phyloP scores from a whole-genome alignment of 2,797 vertebrate genomes.

The Clarias pachynema region DNA sequence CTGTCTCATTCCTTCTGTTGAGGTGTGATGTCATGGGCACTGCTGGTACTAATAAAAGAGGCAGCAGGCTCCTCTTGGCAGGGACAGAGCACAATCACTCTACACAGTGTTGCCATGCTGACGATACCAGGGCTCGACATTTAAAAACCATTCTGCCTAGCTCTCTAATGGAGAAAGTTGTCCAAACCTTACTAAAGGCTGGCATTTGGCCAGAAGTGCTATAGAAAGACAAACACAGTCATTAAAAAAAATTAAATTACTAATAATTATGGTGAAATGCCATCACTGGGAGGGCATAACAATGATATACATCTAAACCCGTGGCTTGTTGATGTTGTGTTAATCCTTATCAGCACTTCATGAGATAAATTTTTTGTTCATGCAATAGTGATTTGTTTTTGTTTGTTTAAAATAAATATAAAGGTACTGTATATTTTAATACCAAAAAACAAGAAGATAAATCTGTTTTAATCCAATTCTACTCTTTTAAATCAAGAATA shows the following conservation, averaged over 20 bases:
- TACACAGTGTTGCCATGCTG: constrained; percentile 65
- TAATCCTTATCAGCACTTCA: not conserved
- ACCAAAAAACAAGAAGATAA: not conserved
- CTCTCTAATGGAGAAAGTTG: constrained; percentile 54
- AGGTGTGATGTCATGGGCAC: constrained; percentile 34
- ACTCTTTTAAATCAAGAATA: too few relatives aligned
- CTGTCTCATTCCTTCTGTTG: not conserved
- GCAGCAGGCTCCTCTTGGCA: constrained; percentile 41
- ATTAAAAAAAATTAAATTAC: not conserved
- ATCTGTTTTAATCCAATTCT: too few relatives aligned
- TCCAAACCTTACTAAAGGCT: not conserved
- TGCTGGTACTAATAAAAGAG: constrained; percentile 46
- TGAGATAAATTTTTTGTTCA: not conserved
- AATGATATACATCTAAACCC: not conserved
- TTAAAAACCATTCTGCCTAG: constrained; percentile 71
- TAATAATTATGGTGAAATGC: not conserved
- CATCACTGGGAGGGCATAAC: not conserved
- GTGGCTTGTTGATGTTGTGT: constrained; percentile 5
- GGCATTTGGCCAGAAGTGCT: not conserved
- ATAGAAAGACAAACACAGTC: not conserved
- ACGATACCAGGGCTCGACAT: constrained; percentile 74
- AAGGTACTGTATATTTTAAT: not conserved
- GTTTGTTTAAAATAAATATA: not conserved
- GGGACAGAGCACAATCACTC: constrained; percentile 40
- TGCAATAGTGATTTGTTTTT: not conserved